These are phyloP conservation scores for Helicolenus hilgendorfi DNA, from an alignment of 2,797 vertebrate species.

Conservation along the genomic window DNA sequence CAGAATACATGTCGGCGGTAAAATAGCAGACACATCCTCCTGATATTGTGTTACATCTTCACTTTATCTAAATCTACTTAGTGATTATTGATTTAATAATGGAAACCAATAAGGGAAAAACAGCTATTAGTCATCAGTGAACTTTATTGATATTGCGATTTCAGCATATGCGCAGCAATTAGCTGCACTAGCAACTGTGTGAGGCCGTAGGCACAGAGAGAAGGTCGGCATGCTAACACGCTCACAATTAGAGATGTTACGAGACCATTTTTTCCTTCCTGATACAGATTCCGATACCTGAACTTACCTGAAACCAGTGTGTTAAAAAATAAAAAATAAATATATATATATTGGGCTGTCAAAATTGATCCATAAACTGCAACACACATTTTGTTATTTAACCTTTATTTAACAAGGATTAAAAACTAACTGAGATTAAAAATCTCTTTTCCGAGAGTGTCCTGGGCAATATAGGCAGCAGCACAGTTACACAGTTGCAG, in stretches of 20 bases:
- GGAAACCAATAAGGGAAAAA: neutral
- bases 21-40: neutral
- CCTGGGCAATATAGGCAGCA: no score
- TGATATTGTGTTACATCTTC: neutral
- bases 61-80: neutral
- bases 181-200: neutral
- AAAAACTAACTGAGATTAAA: no score
- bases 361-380: no score
- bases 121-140: neutral
- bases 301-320: no score
- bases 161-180: neutral
- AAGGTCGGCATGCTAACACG: neutral
- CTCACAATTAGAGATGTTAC: neutral
- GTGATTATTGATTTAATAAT: neutral
- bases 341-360: no score
- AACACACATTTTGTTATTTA: no score
- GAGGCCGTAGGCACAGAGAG: neutral
- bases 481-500: no score
- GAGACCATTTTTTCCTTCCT: neutral
- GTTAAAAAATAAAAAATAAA: rapidly evolving
- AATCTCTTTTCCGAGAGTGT: no score
- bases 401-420: no score
- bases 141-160: neutral
- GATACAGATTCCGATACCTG: neutral
- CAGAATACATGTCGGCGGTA: neutral